These are phyloP conservation scores for Batillaria attramentaria DNA, from an alignment of 1,140 invertebrate species.

Conservation along the genomic window DNA sequence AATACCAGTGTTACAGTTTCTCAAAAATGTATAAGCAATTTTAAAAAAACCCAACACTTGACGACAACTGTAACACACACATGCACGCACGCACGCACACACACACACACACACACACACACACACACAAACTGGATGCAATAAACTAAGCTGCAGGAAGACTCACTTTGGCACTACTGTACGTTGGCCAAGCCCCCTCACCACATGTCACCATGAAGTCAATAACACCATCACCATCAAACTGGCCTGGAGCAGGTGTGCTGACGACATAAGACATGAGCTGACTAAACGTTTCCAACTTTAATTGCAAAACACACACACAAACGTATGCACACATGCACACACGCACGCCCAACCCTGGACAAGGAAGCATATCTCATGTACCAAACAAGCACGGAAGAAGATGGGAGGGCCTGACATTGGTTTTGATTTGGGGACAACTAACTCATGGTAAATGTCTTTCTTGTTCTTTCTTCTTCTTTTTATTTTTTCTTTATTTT, in stretches of 20 bases:
- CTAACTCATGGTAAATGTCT: not conserved
- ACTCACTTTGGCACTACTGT: slow-evolving; percentile 55
- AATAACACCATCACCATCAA: slow-evolving; percentile 63
- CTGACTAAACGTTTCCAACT: not conserved
- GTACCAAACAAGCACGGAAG: not conserved
- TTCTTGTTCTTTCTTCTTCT: not conserved
- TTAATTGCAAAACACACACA: not conserved
- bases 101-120: not conserved
- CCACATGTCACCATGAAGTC: slow-evolving; percentile 67
- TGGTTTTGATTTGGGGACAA: not conserved
- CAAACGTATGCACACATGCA: not conserved
- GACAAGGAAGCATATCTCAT: not conserved
- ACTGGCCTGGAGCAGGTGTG: slow-evolving; percentile 67
- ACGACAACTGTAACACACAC: not conserved
- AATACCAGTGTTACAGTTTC: too few species aligned
- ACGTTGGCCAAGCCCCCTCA: slow-evolving; percentile 58
- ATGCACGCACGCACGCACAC: not conserved
- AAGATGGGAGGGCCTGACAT: not conserved
- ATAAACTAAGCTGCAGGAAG: not conserved
- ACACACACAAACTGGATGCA: not conserved
- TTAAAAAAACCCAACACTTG: not conserved
- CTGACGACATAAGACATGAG: slow-evolving; percentile 40
- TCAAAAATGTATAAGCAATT: not conserved
- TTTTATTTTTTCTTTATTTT: not conserved
- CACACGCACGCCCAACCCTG: not conserved